A percentile compares a stretch with the other conserved stretches of the same genome.
Conservation (phyloP, 1,140 invertebrate genomes). For the Trichonephila inaurata region DNA sequence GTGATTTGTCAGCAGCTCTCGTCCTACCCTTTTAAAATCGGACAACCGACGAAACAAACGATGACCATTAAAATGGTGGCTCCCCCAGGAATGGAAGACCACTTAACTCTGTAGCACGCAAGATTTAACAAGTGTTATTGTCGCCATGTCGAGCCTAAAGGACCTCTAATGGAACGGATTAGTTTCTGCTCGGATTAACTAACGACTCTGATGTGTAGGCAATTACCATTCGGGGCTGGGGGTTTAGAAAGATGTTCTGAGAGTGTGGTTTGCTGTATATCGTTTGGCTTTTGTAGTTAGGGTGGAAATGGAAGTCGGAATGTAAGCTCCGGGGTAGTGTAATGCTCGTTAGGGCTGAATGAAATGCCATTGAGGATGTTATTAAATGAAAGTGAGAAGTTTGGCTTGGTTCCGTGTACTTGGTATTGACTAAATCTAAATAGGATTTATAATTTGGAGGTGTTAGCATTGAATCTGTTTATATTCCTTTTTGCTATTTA, state of each 20-base stretch:
- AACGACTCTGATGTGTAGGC: constrained; percentile 48
- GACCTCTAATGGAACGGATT: constrained; percentile 56
- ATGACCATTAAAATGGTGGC: neutral
- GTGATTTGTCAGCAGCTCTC: constrained; percentile 6
- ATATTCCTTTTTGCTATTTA: too few relatives aligned
- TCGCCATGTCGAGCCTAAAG: constrained; percentile 38
- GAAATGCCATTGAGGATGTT: neutral
- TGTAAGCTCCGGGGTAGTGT: neutral
- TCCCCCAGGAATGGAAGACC: neutral
- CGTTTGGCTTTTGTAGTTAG: neutral
- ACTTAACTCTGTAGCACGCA: constrained; percentile 38
- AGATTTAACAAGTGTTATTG: constrained; percentile 62
- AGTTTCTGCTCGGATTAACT: constrained; percentile 54
- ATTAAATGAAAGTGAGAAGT: neutral
- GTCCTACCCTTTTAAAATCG: constrained; percentile 24
- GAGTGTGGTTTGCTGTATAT: too few relatives aligned
- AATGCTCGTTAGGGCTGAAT: neutral
- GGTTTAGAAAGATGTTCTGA: constrained; percentile 10
- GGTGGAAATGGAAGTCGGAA: neutral
- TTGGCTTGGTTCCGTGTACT: too few relatives aligned
- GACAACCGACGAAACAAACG: constrained; percentile 31
- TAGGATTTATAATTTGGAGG: too few relatives aligned
- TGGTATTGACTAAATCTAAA: too few relatives aligned
- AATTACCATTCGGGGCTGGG: neutral
- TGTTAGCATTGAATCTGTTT: too few relatives aligned